These are phyloP conservation scores for Rallus limicola DNA, from an alignment of 2,113 vertebrate species.

Conservation along the genomic window DNA sequence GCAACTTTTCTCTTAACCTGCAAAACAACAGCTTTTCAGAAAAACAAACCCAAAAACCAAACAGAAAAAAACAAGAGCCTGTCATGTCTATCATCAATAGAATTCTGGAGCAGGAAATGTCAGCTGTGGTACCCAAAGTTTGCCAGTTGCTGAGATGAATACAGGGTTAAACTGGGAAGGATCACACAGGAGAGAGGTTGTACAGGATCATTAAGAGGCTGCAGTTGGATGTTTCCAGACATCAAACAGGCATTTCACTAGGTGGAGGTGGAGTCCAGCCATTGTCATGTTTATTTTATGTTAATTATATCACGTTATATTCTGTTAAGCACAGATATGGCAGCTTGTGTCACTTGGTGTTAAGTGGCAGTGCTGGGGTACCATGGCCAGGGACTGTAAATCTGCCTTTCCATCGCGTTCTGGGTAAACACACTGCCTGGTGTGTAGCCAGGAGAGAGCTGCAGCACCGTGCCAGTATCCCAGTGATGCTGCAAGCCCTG, in stretches of 20 bases:
- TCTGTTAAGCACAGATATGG: neutral
- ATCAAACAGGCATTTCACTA: neutral
- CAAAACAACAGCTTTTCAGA: neutral
- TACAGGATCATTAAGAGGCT: neutral
- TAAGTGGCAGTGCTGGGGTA: neutral
- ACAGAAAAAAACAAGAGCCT: neutral
- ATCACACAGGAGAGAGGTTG: neutral
- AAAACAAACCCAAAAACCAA: neutral
- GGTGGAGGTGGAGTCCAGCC: neutral
- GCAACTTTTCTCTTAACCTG: neutral
- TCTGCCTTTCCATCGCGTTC: neutral
- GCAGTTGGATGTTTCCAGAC: neutral
- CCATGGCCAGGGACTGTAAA: neutral
- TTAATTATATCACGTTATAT: neutral
- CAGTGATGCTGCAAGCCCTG: neutral
- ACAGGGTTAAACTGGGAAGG: neutral
- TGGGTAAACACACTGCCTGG: too few species aligned
- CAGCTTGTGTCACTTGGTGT: neutral
- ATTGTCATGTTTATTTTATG: neutral
- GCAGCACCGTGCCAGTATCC: neutral
- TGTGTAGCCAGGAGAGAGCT: neutral
- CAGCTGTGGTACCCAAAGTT: neutral
- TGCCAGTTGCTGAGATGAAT: neutral
- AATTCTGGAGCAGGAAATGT: neutral
- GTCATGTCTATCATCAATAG: neutral